phyloP scores from a whole-genome alignment of 2,888 invertebrate species.

The Dryomyza anilis region DNA sequence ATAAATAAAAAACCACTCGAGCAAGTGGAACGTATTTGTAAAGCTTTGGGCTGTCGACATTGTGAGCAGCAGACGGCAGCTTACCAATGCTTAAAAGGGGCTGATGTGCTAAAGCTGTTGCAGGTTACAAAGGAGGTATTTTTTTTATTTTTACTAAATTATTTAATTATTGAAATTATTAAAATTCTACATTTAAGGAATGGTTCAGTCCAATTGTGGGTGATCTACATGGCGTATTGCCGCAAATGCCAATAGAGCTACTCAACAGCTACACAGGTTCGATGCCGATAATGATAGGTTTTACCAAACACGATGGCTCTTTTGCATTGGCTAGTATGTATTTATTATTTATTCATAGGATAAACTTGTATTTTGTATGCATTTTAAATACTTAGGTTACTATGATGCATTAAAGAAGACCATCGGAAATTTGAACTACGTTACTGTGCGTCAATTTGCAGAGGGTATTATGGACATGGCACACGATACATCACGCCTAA shows the following conservation, averaged over 20 bases:
- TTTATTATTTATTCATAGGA: constrained; percentile 4
- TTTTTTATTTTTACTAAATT: no score
- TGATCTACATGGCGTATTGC: constrained; percentile 46
- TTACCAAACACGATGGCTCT: constrained; percentile 63
- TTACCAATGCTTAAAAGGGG: constrained; percentile 48
- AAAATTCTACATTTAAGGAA: constrained; percentile 33
- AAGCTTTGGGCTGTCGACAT: constrained; percentile 43
- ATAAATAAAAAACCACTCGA: constrained; percentile 56
- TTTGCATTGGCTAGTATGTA: constrained; percentile 60
- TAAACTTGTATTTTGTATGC: neutral
- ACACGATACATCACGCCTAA: constrained; percentile 45
- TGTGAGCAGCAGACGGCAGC: no score
- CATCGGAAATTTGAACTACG: constrained; percentile 33
- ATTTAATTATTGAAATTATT: neutral
- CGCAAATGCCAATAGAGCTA: constrained; percentile 42
- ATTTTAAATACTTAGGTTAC: constrained; percentile 30
- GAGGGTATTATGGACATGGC: constrained; percentile 39
- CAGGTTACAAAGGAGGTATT: constrained; percentile 34
- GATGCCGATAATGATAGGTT: constrained; percentile 60
- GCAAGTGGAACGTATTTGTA: constrained; percentile 51
- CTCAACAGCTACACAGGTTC: constrained; percentile 43
- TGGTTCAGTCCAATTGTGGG: constrained; percentile 45
- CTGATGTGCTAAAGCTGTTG: constrained; percentile 45
- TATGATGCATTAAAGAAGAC: constrained; percentile 36
- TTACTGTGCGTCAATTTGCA: constrained; percentile 46